These are phyloP conservation scores for Nomada ruficornis DNA, from an alignment of 2,888 invertebrate species.

Conservation along the genomic window DNA sequence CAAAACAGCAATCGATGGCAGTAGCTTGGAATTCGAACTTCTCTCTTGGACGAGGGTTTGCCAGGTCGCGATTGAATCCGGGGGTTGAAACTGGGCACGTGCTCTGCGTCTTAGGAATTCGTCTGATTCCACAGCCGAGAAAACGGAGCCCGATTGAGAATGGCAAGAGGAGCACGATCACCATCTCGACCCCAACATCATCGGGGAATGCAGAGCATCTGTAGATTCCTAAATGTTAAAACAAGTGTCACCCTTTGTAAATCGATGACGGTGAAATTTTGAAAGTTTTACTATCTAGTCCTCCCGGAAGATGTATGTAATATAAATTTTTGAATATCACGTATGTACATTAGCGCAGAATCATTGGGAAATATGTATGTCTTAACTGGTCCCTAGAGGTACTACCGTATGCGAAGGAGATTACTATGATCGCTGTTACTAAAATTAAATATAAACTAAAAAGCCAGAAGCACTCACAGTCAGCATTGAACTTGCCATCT, in stretches of 20 bases:
- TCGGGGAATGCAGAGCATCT: slow-evolving; percentile 80
- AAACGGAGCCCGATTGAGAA: slow-evolving; percentile 83
- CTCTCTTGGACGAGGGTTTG: slow-evolving; percentile 59
- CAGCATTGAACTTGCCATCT: too few relatives aligned
- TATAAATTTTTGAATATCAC: not conserved
- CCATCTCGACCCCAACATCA: slow-evolving; percentile 59
- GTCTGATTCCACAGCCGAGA: slow-evolving; percentile 78
- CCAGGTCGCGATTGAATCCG: slow-evolving; percentile 45
- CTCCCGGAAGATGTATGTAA: slow-evolving; percentile 14
- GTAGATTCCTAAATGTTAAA: slow-evolving; percentile 79
- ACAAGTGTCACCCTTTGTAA: slow-evolving; percentile 75
- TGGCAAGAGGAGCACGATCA: slow-evolving; percentile 73
- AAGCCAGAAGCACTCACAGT: too few relatives aligned
- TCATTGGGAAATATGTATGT: not conserved
- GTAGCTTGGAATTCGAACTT: slow-evolving; percentile 58
- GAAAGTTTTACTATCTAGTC: slow-evolving; percentile 24
- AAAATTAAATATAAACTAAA: too few relatives aligned
- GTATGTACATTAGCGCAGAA: too few relatives aligned
- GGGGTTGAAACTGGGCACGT: slow-evolving; percentile 55
- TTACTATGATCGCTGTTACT: too few relatives aligned
- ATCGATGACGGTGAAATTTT: slow-evolving; percentile 61
- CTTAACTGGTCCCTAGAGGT: too few relatives aligned
- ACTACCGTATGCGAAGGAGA: too few relatives aligned
- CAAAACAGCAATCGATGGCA: slow-evolving; percentile 15
- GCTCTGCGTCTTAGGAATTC: slow-evolving; percentile 81